Evolutionary conservation across 1,140 invertebrate species (phyloP).

Genomic region (Stegodyphus dumicola): DNA sequence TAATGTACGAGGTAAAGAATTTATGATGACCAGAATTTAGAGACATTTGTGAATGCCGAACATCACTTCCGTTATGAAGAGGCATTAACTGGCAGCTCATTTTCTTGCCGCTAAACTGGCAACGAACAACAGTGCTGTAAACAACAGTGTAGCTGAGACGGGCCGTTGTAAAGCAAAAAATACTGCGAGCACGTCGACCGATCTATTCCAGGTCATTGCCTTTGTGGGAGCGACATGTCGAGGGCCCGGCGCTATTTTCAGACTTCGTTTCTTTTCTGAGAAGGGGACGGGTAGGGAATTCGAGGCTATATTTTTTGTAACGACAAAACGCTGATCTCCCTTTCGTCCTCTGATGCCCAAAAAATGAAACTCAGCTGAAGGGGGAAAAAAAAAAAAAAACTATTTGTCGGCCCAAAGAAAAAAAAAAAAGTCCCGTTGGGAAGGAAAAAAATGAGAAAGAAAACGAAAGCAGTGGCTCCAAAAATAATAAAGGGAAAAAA

Average conservation of each 20-base stretch:
- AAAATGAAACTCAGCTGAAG: conserved; percentile 37
- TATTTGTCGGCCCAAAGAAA: neutral
- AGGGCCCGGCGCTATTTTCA: conserved; percentile 32
- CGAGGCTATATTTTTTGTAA: conserved; percentile 39
- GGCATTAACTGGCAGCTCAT: no score
- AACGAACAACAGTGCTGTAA: neutral
- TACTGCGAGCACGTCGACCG: conserved; percentile 44
- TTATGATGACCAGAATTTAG: no score
- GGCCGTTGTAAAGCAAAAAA: conserved; percentile 20
- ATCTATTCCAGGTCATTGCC: conserved; percentile 52
- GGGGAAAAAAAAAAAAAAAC: conserved; percentile 26
- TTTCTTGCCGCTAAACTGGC: no score
- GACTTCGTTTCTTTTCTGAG: conserved; percentile 48
- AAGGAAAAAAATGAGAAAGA: neutral
- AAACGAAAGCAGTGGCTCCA: neutral
- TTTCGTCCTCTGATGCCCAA: conserved; percentile 35
- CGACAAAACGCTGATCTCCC: conserved; percentile 20
- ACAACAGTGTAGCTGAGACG: neutral
- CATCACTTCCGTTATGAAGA: no score
- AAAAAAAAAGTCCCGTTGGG: neutral
- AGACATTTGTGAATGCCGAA: no score
- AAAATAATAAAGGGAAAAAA: no score
- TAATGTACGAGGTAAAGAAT: no score
- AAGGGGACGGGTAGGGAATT: conserved; percentile 12
- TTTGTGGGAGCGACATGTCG: conserved; percentile 35